Base-by-base conservation (phyloP, 2,113 vertebrate species). In the Rhinolophus sinicus region DNA sequence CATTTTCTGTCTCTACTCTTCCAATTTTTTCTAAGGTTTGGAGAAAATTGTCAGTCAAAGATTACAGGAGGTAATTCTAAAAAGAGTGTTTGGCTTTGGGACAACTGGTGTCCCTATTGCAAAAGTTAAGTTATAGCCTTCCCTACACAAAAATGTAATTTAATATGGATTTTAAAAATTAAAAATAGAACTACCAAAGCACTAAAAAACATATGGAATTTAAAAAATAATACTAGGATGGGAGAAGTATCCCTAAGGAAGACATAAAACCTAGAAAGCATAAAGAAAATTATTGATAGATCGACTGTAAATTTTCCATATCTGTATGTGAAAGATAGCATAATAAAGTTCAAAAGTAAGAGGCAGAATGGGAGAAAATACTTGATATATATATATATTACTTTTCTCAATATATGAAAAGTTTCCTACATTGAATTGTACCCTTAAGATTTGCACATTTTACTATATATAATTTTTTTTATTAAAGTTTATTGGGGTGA, bases 131-230 rank as follows among this genome's bases (percentile, higher is more conserved):
- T 54, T 94, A n/a, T 8, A 78, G 47, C 8, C 50, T 10, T 72
- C 21, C 47, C 21, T 14, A n/a, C 13, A 10, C 50, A 95, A 86
- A 89, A 91, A 69, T 65, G 24, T 24, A 82, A 93, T 77, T 89
- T 90, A 60, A 90, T 58, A 52, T 84, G 21, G 40, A 85, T 70
- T 95, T 95, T 60, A n/a, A n/a, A 87, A 62, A 35, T 90, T 87
- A 70, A 86, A 92, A 90, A 33, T 65, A 85, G 26, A 95, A 90
- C 44, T 84, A 80, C 16, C 15, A 85, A 85, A 76, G 33, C 86
- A 38, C 16, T 60, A 30, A 92, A 52, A 84, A 95, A 82, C 56
- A 93, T 77, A 84, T 70, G 0, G 18, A 81, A 60, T 88, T 56
- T 70, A 15, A 38, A 77, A 94, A 84, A 72, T 84, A 84, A 52